Base-by-base conservation (phyloP, 2,888 invertebrate species). In the Folsomia manolachei region DNA sequence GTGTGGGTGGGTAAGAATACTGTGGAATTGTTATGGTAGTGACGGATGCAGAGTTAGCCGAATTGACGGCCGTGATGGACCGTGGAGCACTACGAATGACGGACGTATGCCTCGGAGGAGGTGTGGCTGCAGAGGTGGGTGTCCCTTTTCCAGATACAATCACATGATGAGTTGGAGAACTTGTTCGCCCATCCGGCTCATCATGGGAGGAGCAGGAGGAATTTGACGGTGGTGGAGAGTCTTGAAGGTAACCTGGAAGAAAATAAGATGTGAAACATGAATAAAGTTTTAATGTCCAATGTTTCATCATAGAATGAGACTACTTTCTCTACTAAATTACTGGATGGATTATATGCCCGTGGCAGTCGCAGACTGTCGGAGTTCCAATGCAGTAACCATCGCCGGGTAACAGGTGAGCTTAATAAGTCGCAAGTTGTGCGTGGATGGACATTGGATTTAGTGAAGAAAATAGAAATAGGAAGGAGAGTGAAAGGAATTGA, bases 121-220 rank as follows among this genome's bases (percentile, higher is more conserved):
- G 56, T 27, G 67, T 63, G 70, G 27, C 52, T 61, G 39, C 11
- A 23, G 4, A 11, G 7, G 4, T 14, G 2, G 63, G 23, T 24
- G 63, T 23, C 9, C 60, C 7, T 51, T 11, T n/a, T n/a, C n/a
- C n/a, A 39, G 39, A 39, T 14, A 39, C 39, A 60, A 60, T 60
- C 9, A 60, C 19, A 7, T 60, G 60, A 7, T 60, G 60, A 4
- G 60, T 60, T 4, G 60, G 60, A n/a, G 69, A 65, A 70, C 69
- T 51, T 78, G 75, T 27, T 74, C 73, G 72, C 78, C 80, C 79
- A 78, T 79, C 71, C 78, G 78, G 39, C 77, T 80, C 87, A 56
- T 86, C 85, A 39, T 74, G 70, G 39, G 60, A 60, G n/a, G 60
- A 60, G 23, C 60, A 60, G 60, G 60, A 60, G 21, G 63, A 63